phyloP scores from a whole-genome alignment of 1,140 invertebrate species.

The Caerostris darwini region DNA sequence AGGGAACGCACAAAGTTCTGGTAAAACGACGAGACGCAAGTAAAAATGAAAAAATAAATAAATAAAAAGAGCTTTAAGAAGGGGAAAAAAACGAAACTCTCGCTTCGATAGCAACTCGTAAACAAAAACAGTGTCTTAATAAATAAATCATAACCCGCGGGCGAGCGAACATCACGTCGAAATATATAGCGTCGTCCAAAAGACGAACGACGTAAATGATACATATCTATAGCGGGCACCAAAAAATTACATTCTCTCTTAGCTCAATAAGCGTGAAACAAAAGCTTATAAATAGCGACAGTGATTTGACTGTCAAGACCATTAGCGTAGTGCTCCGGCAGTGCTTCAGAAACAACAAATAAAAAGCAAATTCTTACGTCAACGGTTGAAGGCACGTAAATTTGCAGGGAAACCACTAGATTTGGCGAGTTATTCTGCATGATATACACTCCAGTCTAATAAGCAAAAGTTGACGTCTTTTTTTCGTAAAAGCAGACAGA shows the following conservation, averaged over 20 bases:
- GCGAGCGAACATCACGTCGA: constrained; percentile 25
- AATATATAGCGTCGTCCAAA: neutral
- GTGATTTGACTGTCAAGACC: constrained; percentile 72
- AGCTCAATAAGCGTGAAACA: constrained; percentile 62
- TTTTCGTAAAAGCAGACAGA: neutral
- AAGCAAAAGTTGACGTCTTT: neutral
- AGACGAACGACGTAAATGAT: constrained; percentile 61
- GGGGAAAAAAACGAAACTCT: neutral
- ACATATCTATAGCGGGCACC: constrained; percentile 43
- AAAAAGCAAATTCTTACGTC: constrained; percentile 76
- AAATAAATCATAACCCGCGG: constrained; percentile 60
- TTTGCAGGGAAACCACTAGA: constrained; percentile 12
- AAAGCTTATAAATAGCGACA: constrained; percentile 73
- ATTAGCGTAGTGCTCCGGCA: neutral
- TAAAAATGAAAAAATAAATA: neutral
- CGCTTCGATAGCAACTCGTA: constrained; percentile 20
- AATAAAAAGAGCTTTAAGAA: neutral
- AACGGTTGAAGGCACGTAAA: constrained; percentile 66
- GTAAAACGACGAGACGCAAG: neutral
- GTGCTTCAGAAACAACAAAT: constrained; percentile 22
- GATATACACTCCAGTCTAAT: neutral
- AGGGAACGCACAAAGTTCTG: neutral
- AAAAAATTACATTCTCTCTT: constrained; percentile 70
- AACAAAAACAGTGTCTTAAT: constrained; percentile 61
- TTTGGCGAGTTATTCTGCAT: constrained; percentile 10